These are phyloP conservation scores for Labrus mixtus DNA, from an alignment of 2,113 vertebrate species.

Conservation along the genomic window DNA sequence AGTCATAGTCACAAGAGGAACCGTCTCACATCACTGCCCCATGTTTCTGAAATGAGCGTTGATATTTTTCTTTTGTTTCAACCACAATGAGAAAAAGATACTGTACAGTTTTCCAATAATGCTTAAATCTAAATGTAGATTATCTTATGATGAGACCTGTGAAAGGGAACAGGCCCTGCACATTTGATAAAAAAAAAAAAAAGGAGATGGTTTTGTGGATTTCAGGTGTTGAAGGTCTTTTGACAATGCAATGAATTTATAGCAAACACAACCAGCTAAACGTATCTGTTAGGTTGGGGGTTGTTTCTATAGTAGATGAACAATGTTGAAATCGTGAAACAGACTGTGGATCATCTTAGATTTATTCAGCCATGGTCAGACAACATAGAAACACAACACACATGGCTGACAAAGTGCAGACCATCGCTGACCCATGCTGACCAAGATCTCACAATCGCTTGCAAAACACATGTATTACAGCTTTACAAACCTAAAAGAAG, in stretches of 20 bases:
- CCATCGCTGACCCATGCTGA: too few species aligned
- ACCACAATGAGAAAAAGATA: conserved; percentile 30
- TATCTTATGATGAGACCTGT: conserved; percentile 15
- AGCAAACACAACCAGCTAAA: too few species aligned
- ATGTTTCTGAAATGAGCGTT: conserved; percentile 73
- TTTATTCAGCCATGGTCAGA: too few species aligned
- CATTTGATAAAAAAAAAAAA: not conserved
- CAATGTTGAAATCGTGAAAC: too few species aligned
- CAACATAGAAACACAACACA: too few species aligned
- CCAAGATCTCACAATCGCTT: too few species aligned
- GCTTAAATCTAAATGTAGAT: conserved; percentile 32
- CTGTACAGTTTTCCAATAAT: conserved; percentile 35
- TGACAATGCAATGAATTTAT: not conserved
- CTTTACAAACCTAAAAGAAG: too few species aligned
- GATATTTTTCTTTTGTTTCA: conserved; percentile 34
- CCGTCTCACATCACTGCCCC: conserved; percentile 61
- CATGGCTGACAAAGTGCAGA: too few species aligned
- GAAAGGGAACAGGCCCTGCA: not conserved
- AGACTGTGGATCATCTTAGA: too few species aligned
- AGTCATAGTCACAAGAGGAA: conserved; percentile 47
- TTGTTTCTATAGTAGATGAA: too few species aligned
- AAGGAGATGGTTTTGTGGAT: not conserved
- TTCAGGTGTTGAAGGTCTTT: conserved; percentile 3
- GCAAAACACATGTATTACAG: too few species aligned
- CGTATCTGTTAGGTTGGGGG: too few species aligned